Percentiles rank a stretch among this genome's conserved stretches.
Conservation (phyloP, 2,113 vertebrate genomes). For the Chaetodon trifascialis region DNA sequence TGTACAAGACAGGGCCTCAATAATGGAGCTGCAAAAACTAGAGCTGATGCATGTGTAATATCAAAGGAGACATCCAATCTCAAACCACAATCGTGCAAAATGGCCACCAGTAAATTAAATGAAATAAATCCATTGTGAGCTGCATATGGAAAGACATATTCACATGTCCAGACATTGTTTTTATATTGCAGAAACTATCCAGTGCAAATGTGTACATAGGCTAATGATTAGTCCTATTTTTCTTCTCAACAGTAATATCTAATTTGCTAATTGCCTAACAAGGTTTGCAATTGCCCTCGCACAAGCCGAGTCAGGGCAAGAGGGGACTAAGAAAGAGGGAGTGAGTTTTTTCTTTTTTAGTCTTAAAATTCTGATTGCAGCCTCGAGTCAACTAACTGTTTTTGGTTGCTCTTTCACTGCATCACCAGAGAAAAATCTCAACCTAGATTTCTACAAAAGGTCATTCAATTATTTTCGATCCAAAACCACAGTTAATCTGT, state of each 20-base stretch:
- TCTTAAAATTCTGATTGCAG: slow-evolving; percentile 10
- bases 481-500: not conserved
- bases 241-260: too few species aligned
- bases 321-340: not conserved
- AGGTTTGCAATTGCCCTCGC: not conserved
- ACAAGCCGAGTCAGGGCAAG: not conserved
- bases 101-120: not conserved
- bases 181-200: not conserved
- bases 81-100: not conserved
- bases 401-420: slow-evolving; percentile 23
- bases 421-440: slow-evolving; percentile 26
- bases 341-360: not conserved
- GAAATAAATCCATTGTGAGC: not conserved
- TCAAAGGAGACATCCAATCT: slow-evolving; percentile 1
- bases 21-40: not conserved
- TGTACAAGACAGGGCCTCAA: not conserved
- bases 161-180: not conserved
- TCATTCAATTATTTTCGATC: slow-evolving; percentile 7
- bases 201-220: not conserved
- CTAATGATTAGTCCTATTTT: not conserved
- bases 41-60: not conserved
- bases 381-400: slow-evolving; percentile 2
- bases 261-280: not conserved
- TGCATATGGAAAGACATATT: not conserved
- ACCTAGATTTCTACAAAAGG: slow-evolving; percentile 12